Evolutionary conservation across 2,797 vertebrate species (phyloP).

Genomic region (Crenichthys baileyi): DNA sequence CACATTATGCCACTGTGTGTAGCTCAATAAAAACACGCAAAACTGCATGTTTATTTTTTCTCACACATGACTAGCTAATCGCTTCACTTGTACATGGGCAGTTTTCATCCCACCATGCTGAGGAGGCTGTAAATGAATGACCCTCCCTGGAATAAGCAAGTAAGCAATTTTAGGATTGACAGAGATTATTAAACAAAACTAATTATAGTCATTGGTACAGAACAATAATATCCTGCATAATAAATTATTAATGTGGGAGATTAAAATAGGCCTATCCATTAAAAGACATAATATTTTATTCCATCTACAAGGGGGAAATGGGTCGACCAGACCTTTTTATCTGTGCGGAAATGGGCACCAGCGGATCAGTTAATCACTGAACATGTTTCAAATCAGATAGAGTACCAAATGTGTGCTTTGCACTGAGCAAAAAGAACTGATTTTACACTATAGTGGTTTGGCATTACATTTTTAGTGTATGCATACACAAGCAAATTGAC

Average conservation of each 20-base stretch:
- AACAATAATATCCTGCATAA: slow-evolving; percentile 90
- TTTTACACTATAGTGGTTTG: slow-evolving; percentile 53
- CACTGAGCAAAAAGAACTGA: slow-evolving; percentile 49
- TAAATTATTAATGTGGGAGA: slow-evolving; percentile 87
- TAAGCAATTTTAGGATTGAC: slow-evolving; percentile 84
- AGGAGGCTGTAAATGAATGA: slow-evolving; percentile 71
- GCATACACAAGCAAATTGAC: slow-evolving; percentile 49
- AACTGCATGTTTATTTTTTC: slow-evolving; percentile 19
- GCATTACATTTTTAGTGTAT: slow-evolving; percentile 42
- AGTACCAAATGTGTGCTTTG: slow-evolving; percentile 57
- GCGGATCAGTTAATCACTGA: slow-evolving; percentile 82
- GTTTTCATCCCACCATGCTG: slow-evolving; percentile 34
- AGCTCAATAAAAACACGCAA: not conserved
- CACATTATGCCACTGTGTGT: not conserved
- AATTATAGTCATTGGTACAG: slow-evolving; percentile 87
- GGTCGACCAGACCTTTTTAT: slow-evolving; percentile 85
- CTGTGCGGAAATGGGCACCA: slow-evolving; percentile 81
- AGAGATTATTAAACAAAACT: slow-evolving; percentile 88
- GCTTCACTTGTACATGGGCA: slow-evolving; percentile 28
- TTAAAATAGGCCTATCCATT: slow-evolving; percentile 89
- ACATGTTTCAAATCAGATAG: slow-evolving; percentile 74
- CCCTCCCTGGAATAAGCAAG: slow-evolving; percentile 74
- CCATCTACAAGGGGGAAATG: slow-evolving; percentile 85
- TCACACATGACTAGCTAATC: slow-evolving; percentile 23
- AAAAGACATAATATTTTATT: slow-evolving; percentile 85